Base-by-base conservation (phyloP, 2,113 vertebrate species). In the Nanger granti region DNA sequence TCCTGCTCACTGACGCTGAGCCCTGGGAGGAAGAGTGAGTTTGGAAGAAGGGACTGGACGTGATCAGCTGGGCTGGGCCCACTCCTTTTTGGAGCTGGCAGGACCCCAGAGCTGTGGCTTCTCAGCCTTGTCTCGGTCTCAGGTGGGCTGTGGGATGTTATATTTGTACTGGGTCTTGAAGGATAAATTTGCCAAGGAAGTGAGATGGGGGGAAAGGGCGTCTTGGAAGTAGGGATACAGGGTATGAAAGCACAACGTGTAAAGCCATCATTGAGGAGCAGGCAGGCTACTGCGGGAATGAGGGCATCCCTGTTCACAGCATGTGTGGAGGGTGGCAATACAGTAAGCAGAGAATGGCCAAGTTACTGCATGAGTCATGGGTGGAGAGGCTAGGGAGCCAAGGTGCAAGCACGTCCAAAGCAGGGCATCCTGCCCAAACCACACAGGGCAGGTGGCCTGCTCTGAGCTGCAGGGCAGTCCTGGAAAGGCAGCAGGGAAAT, bases 321-420 rank as follows among this genome's bases (percentile, higher is more conserved):
- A 3, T 2, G 49, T 6, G 37, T 41, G 59, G 15, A 29, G 54
- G 0, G 2, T 6, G 20, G 52, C 60, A 0, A 0, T 0, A 3
- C 0, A 7, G 76, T 73, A 54, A 14, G 64, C 3, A 3, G 9
- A 3, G 79, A 54, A 5, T 1, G 9, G 57, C 14, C 69, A 47
- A 4, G 52, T 59, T 13, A 24, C 80, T 5, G 34, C 11, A 1
- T 5, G 7, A 44, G 62, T 7, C 1, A 24, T 54, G 13, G 79
- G 79, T n/a, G 22, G 47, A 17, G 41, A 41, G 2, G 28, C 44
- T 17, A 0, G 66, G 62, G 84, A 64, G 44, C 3, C n/a, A 13
- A 49, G 83, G 34, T 9, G 34, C 4, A 13, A 37, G 26, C 34
- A 4, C 0, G 0, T 41, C 85, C 49, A 59, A 0, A 2, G 49